phyloP scores from a whole-genome alignment of 2,797 vertebrate genomes.

The Oreochromis grahami region DNA sequence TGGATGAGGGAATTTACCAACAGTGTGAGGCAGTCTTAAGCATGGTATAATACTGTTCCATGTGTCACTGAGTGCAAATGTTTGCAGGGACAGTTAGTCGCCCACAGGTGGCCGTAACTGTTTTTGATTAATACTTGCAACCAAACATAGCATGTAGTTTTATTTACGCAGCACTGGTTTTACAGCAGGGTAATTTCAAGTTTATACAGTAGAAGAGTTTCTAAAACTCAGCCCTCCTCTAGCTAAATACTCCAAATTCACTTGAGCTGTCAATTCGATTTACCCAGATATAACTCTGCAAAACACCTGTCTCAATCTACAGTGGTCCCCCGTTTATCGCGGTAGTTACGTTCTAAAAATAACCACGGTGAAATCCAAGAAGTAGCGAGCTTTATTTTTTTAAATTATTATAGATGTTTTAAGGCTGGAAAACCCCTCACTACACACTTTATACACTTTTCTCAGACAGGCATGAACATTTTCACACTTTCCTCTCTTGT shows the following conservation, averaged over 20 bases:
- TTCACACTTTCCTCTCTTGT: no score
- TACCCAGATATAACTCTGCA: not conserved
- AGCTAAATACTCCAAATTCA: not conserved
- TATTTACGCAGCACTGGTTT: not conserved
- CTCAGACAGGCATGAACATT: no score
- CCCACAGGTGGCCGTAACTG: not conserved
- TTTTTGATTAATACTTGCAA: not conserved
- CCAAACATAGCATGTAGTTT: not conserved
- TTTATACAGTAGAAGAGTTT: not conserved
- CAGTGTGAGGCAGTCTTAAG: not conserved
- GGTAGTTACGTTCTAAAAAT: not conserved
- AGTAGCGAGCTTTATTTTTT: not conserved
- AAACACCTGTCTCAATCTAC: not conserved
- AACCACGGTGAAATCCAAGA: accelerated
- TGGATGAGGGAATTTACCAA: not conserved
- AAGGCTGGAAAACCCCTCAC: not conserved
- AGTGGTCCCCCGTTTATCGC: not conserved
- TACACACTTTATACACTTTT: not conserved
- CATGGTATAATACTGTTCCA: accelerated
- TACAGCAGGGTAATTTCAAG: not conserved
- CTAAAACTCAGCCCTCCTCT: not conserved
- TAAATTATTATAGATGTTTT: not conserved
- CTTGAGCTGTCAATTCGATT: not conserved
- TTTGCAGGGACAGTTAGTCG: not conserved
- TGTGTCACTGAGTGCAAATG: not conserved